Evolutionary conservation across 2,113 vertebrate species (phyloP).

Genomic region (Equus przewalskii): DNA sequence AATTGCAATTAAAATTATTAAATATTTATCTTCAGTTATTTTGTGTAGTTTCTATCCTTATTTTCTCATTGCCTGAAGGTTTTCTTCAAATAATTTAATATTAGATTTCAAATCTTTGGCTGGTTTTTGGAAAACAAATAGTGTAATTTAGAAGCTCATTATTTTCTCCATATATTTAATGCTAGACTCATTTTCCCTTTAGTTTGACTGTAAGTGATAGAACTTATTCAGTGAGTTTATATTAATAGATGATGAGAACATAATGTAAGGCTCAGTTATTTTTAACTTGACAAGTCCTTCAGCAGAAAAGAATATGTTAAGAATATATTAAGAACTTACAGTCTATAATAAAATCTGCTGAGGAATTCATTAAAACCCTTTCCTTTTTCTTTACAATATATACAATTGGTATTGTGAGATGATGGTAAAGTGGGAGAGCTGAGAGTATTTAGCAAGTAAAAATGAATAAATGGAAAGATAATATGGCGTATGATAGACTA

Average conservation of each 20-base stretch:
- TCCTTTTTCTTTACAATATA: background rate
- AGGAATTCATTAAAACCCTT: slow-evolving; percentile 40
- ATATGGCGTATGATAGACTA: background rate
- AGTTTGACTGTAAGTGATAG: slow-evolving; percentile 83
- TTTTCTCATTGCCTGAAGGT: background rate
- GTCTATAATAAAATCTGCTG: slow-evolving; percentile 61
- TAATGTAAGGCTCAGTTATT: slow-evolving; percentile 82
- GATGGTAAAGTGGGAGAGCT: background rate
- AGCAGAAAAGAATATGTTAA: slow-evolving; percentile 64
- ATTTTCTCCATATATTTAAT: slow-evolving; percentile 59
- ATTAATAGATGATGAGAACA: slow-evolving; percentile 83
- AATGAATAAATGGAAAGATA: background rate
- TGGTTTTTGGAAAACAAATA: slow-evolving; percentile 54
- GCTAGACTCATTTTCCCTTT: slow-evolving; percentile 75
- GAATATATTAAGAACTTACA: slow-evolving; percentile 72
- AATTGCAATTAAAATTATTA: background rate
- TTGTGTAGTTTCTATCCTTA: background rate
- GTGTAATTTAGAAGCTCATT: slow-evolving; percentile 69
- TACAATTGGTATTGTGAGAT: background rate
- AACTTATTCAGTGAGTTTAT: slow-evolving; percentile 70
- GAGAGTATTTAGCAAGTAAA: background rate
- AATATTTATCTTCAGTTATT: background rate
- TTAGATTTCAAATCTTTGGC: slow-evolving; percentile 32
- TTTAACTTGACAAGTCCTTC: slow-evolving; percentile 83
- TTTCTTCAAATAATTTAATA: slow-evolving; percentile 32